Base-by-base conservation (phyloP, 2,797 vertebrate species). In the Odontamblyopus rebecca region DNA sequence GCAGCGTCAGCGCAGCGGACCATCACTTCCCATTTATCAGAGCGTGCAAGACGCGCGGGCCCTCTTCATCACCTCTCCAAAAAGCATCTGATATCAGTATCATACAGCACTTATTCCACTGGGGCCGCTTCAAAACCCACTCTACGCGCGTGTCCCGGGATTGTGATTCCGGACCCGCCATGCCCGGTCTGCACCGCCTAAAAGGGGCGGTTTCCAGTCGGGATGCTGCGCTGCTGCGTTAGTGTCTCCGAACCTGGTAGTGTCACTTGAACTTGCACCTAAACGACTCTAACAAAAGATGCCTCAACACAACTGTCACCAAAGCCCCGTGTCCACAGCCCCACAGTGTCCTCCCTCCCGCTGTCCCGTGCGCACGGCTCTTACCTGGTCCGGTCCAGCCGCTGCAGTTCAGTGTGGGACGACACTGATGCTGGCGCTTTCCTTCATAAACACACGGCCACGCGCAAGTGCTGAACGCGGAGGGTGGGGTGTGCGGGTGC, bases 381-480 rank as follows among this genome's bases (percentile, higher is more conserved):
- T 66, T 66, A 66, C 64, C 64, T 18, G 64, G 67, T 54, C 51
- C 18, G n/a, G 15, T 66, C 44, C 63, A 66, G 23, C 6, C 44
- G 64, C 64, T 66, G 64, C 44, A 66, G 64, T 48, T 66, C 15
- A 26, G 19, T 63, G 61, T 26, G 44, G 41, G 64, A 66, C 64
- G 26, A 48, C 44, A 29, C 26, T 51, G 32, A 48, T 63, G 62
- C 64, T 66, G 15, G 16, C 26, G 64, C 64, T 29, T 11, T 27
- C 44, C 64, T 66, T 29, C 64, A 66, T 48, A 66, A 50, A 66
- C 44, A 66, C 44, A 66, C 23, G 64, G 64, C 3, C 64, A 26
- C 64, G 44, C 64, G 64, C 64, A 51, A 7, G 26, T 16, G 44
- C 38, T 7, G 15, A 27, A 29, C 41, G 16, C 44, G 5, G 44